Evolutionary conservation across 2,113 vertebrate genomes (phyloP).

Genomic region (Rhagologus leucostigma): DNA sequence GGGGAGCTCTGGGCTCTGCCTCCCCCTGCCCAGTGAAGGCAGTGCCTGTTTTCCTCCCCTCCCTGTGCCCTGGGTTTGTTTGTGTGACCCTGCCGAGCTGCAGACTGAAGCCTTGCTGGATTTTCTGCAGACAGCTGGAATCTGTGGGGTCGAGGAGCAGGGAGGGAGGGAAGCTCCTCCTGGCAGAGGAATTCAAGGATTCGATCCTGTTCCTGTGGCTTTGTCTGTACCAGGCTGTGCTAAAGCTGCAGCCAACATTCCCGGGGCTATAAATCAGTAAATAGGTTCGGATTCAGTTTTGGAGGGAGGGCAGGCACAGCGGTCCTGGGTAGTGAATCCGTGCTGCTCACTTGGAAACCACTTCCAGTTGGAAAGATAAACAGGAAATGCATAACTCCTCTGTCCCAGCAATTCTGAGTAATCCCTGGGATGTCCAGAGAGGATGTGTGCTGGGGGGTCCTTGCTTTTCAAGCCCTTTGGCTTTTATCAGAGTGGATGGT

Average conservation of each 20-base stretch:
- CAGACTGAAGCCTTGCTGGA: neutral
- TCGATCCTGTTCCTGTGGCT: neutral
- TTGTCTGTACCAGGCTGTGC: neutral
- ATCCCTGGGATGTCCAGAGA: neutral
- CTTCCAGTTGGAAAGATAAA: constrained; percentile 33
- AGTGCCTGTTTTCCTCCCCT: neutral
- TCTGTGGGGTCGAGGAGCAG: neutral
- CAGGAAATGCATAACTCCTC: constrained; percentile 51
- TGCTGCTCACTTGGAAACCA: neutral
- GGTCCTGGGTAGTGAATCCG: neutral
- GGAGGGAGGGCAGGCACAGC: neutral
- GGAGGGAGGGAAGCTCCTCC: neutral
- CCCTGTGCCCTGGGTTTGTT: neutral
- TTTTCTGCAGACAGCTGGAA: neutral
- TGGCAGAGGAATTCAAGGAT: neutral
- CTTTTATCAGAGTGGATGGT: neutral
- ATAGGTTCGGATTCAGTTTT: rapidly evolving
- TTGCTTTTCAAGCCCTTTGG: neutral
- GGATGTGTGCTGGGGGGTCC: neutral
- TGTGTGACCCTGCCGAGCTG: neutral
- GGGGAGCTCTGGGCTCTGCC: neutral
- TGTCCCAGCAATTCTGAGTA: neutral
- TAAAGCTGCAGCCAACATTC: neutral
- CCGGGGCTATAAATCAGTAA: neutral
- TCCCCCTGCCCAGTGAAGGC: neutral